Percentiles rank a stretch among this genome's conserved stretches.
Evolutionary conservation across 2,113 vertebrate species (phyloP).

Genomic region (Amphiprion ocellaris): DNA sequence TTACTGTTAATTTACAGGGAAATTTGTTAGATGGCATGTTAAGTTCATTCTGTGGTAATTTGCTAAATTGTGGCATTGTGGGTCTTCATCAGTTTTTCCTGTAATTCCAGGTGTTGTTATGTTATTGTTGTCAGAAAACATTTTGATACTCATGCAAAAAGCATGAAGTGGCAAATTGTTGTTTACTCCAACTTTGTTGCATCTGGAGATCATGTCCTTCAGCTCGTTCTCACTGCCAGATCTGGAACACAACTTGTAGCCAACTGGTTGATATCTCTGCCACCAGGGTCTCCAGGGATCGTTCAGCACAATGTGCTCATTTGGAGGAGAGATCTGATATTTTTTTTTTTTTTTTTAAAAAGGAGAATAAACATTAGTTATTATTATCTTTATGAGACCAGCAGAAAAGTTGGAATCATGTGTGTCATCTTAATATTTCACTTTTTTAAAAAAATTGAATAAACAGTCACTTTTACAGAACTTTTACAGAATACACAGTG

Average conservation of each 20-base stretch:
- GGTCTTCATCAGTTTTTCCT: neutral
- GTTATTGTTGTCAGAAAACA: neutral
- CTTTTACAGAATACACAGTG: too few relatives aligned
- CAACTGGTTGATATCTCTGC: too few relatives aligned
- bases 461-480: too few relatives aligned
- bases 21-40: neutral
- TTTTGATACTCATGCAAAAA: neutral
- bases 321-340: neutral
- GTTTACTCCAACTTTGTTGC: conserved; percentile 93
- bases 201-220: conserved; percentile 92
- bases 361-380: neutral
- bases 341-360: conserved; percentile 64
- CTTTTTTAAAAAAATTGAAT: too few relatives aligned
- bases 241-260: too few relatives aligned
- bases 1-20: too few relatives aligned
- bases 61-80: too few relatives aligned
- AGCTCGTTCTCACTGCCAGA: conserved; percentile 77
- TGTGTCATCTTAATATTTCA: too few relatives aligned
- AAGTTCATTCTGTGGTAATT: neutral
- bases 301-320: too few relatives aligned
- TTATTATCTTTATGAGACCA: too few relatives aligned
- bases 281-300: too few relatives aligned
- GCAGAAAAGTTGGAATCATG: too few relatives aligned
- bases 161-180: conserved; percentile 6
- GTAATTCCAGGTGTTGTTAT: neutral